Percentiles rank a stretch among this genome's conserved stretches.
phyloP scores from a whole-genome alignment of 2,113 vertebrate genomes.

The Microcebus tavaratra region DNA sequence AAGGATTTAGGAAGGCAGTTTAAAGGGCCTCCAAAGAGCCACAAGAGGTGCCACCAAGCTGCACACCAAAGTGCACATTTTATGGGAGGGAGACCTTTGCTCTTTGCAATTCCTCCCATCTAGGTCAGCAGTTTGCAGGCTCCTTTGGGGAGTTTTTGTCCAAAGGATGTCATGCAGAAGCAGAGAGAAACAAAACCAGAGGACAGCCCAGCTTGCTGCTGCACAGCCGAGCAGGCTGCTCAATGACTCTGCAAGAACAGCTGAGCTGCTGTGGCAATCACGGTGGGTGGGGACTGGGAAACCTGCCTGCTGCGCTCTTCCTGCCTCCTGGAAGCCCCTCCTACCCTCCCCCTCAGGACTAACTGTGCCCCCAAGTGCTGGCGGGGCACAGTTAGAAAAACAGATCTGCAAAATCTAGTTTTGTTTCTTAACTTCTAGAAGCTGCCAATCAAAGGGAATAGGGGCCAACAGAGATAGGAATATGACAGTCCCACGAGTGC shows the following conservation, averaged over 20 bases:
- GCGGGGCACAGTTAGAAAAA: not conserved
- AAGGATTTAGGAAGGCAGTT: not conserved
- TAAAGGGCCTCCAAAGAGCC: not conserved
- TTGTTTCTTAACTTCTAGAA: constrained; percentile 7
- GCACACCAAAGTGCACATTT: not conserved
- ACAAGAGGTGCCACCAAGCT: not conserved
- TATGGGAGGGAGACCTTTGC: not conserved
- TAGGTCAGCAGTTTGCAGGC: not conserved
- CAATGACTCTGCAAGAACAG: not conserved
- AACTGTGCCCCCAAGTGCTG: not conserved
- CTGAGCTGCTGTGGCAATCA: not conserved
- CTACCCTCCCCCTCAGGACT: not conserved
- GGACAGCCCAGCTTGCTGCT: not conserved
- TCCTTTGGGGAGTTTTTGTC: not conserved
- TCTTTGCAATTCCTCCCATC: not conserved
- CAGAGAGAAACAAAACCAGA: not conserved
- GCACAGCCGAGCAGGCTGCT: too few relatives aligned
- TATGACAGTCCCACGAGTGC: not conserved
- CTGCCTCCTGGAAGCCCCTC: not conserved
- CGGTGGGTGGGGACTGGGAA: not conserved
- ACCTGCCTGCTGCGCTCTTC: not conserved
- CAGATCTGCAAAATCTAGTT: not conserved
- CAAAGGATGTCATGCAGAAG: not conserved
- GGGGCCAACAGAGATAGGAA: not conserved
- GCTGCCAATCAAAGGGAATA: constrained; percentile 14